Conservation (phyloP, 2,888 invertebrate genomes). For the Pristionchus japonicus region DNA sequence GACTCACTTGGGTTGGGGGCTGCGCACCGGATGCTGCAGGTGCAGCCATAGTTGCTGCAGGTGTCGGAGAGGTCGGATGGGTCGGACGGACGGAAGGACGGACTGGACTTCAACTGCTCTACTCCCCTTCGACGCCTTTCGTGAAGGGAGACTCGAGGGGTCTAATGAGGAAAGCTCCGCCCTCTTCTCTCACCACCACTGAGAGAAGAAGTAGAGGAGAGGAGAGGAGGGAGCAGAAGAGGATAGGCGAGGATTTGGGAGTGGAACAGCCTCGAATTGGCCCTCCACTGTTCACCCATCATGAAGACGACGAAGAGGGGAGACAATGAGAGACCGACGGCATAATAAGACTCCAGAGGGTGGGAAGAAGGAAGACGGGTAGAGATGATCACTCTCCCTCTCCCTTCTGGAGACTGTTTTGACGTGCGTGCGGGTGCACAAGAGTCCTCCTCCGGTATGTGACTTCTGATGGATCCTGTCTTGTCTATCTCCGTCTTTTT, state of each 20-base stretch:
- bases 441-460: background rate
- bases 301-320: background rate
- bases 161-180: slow-evolving; percentile 46
- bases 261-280: too few species aligned
- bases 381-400: background rate
- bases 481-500: background rate
- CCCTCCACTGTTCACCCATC: background rate
- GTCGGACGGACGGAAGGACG: background rate
- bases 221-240: background rate
- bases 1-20: background rate
- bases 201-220: background rate
- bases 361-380: background rate
- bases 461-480: background rate
- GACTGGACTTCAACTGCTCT: too few species aligned
- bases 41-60: slow-evolving; percentile 4
- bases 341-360: background rate
- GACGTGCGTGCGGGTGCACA: too few species aligned
- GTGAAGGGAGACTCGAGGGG: slow-evolving; percentile 31
- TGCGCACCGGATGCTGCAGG: background rate
- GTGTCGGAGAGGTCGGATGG: background rate
- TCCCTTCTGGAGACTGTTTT: too few species aligned
- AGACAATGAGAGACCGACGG: background rate
- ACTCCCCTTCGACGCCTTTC: slow-evolving; percentile 31
- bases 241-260: background rate
- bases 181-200: slow-evolving; percentile 44